phyloP scores from a whole-genome alignment of 2,797 vertebrate genomes.

The Sebastes steindachneri region DNA sequence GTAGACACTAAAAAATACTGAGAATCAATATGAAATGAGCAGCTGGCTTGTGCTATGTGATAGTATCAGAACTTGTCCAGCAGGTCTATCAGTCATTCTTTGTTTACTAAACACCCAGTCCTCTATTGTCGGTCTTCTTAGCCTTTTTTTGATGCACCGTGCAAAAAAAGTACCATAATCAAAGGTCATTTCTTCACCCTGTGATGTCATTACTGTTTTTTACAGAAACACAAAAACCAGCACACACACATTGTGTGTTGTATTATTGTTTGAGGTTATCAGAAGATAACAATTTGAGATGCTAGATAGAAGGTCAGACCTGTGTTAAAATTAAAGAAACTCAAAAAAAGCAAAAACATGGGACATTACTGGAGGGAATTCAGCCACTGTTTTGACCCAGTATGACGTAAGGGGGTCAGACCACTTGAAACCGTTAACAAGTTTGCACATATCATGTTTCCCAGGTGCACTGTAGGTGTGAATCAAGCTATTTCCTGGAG shows the following conservation, averaged over 20 bases:
- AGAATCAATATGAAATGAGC: not conserved
- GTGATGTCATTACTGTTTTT: conserved; percentile 46
- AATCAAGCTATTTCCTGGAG: conserved; percentile 26
- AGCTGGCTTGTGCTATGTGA: conserved; percentile 7
- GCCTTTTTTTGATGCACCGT: conserved; percentile 36
- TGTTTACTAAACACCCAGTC: conserved; percentile 71
- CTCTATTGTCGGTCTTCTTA: conserved; percentile 38
- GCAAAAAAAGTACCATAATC: conserved; percentile 23
- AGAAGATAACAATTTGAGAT: not conserved
- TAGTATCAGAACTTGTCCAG: conserved; percentile 56
- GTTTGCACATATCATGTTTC: conserved; percentile 42
- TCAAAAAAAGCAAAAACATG: not conserved
- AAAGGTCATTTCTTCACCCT: conserved; percentile 46
- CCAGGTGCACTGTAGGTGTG: conserved; percentile 51
- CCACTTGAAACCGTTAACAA: conserved; percentile 34
- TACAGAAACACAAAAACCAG: conserved; percentile 37
- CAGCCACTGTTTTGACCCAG: not conserved
- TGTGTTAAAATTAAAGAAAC: not conserved
- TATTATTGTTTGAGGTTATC: conserved; percentile 4
- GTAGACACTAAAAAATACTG: not conserved
- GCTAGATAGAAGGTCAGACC: not conserved
- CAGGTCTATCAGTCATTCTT: conserved; percentile 56
- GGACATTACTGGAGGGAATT: not conserved
- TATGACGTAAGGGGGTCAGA: conserved; percentile 16
- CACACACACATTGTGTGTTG: not conserved